Evolutionary conservation across 2,888 invertebrate genomes (phyloP), one percentile per base, ranked within the genome.

Genomic region (Allophyes oxyacanthae): DNA sequence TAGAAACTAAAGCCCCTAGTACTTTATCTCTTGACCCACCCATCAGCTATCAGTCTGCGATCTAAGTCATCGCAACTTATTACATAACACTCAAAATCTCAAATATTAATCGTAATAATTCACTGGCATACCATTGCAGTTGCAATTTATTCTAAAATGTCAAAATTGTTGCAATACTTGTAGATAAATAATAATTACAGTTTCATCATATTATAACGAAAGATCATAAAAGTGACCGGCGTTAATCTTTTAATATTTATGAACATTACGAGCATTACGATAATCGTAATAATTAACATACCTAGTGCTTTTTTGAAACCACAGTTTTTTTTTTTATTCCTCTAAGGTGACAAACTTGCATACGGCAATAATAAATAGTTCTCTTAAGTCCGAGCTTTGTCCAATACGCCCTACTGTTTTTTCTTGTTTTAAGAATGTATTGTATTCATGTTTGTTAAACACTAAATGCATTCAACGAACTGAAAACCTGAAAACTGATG

Each of bases 131-230:
- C 33, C 4, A 20, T 0, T 20, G 14, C 26, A 32, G 14, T 13
- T 49, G 37, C 45, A 32, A 44, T 56, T 32, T 14, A 14, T 48
- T 61, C 44, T 38, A 38, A 49, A 64, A 64, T 66, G 49, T 54
- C 67, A 51, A 14, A n/a, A 0, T 4, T 65, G 33, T 56, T 7
- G 14, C 30, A 67, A 62, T n/a, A 13, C 32, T 40, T 6, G n/a
- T 7, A 40, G n/a, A 42, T 15, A 38, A 9, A 20, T 5, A 15
- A 11, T 25, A 26, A 37, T 58, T 45, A 38, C 6, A 6, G 30
- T 58, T 63, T 7, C 59, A 43, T 11, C 6, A 51, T 20, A 10
- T n/a, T n/a, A n/a, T 14, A 14, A 20, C 25, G 1, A 25, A 43
- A 51, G 45, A 51, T 64, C 41, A 5, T 2, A 32, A 49, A 33